Evolutionary conservation across 2,113 vertebrate genomes (phyloP).

Genomic region (Cephalopholis sonnerati): DNA sequence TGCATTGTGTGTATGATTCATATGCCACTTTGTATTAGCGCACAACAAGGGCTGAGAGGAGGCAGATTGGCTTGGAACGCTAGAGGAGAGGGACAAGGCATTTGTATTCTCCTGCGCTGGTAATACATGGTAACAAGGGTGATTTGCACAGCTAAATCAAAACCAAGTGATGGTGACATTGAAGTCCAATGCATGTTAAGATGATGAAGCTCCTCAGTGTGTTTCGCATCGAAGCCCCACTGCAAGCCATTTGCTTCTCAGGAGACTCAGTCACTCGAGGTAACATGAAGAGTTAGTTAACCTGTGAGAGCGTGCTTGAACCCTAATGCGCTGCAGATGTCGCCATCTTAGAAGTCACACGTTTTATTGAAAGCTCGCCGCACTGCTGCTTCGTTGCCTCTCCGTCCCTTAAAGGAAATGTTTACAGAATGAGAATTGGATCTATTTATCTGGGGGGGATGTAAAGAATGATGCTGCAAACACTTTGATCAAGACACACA

Average conservation of each 20-base stretch:
- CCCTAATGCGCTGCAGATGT: conserved; percentile 76
- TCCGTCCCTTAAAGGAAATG: conserved; percentile 42
- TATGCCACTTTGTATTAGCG: conserved; percentile 78
- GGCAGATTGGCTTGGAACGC: conserved; percentile 73
- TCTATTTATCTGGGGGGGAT: conserved; percentile 27
- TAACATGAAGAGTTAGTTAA: conserved; percentile 66
- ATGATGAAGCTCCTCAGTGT: conserved; percentile 56
- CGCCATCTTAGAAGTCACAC: conserved; percentile 74
- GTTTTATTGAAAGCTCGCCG: conserved; percentile 65
- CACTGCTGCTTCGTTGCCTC: conserved; percentile 40
- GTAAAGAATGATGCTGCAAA: conserved; percentile 35
- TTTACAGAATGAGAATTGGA: conserved; percentile 51
- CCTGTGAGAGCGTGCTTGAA: conserved; percentile 63
- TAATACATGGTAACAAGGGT: conserved; percentile 82
- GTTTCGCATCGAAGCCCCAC: conserved; percentile 46
- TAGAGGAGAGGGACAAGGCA: conserved; percentile 61
- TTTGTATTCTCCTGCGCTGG: conserved; percentile 66
- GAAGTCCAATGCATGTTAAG: conserved; percentile 64
- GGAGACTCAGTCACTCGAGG: conserved; percentile 66
- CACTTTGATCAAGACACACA: conserved; percentile 63
- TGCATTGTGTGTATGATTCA: conserved; percentile 72
- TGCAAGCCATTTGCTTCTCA: conserved; percentile 67
- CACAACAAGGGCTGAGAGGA: conserved; percentile 79
- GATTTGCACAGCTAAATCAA: conserved; percentile 85
- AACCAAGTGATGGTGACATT: conserved; percentile 81